A percentile compares a stretch with the other conserved stretches of the same genome.
These are phyloP conservation scores for Xanthorhoe designata DNA, from an alignment of 2,888 invertebrate species.

Conservation along the genomic window DNA sequence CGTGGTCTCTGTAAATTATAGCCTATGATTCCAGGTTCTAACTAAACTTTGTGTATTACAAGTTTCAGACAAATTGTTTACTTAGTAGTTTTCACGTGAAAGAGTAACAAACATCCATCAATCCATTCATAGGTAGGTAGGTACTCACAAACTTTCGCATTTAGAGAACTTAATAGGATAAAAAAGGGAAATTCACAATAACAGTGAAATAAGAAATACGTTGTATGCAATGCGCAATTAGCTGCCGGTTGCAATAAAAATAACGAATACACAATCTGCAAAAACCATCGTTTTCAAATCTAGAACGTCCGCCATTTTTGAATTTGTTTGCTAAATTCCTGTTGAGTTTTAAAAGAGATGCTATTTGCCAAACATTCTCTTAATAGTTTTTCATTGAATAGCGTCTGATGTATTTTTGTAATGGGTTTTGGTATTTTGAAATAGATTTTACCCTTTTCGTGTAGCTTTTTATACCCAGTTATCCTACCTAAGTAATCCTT, in stretches of 20 bases:
- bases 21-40: too few relatives aligned
- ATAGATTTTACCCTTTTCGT: too few relatives aligned
- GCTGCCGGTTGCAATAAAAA: conserved; percentile 9
- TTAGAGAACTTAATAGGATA: neutral
- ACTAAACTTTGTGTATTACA: too few relatives aligned
- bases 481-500: too few relatives aligned
- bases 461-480: too few relatives aligned
- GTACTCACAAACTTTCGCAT: too few relatives aligned
- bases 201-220: conserved; percentile 12
- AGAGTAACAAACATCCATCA: too few relatives aligned
- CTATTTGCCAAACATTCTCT: neutral
- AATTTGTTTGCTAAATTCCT: neutral
- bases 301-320: conserved; percentile 8
- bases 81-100: too few relatives aligned
- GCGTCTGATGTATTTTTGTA: neutral
- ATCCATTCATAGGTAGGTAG: too few relatives aligned
- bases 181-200: conserved; percentile 10
- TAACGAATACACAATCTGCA: neutral
- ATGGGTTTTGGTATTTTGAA: too few relatives aligned
- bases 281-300: conserved; percentile 12
- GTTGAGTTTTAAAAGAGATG: neutral
- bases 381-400: neutral
- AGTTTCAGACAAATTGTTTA: too few relatives aligned
- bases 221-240: conserved; percentile 11
- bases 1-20: too few relatives aligned